Evolutionary conservation across 2,113 vertebrate species (phyloP), one percentile per base, ranked within the genome.

Genomic region (Centropus bengalensis): DNA sequence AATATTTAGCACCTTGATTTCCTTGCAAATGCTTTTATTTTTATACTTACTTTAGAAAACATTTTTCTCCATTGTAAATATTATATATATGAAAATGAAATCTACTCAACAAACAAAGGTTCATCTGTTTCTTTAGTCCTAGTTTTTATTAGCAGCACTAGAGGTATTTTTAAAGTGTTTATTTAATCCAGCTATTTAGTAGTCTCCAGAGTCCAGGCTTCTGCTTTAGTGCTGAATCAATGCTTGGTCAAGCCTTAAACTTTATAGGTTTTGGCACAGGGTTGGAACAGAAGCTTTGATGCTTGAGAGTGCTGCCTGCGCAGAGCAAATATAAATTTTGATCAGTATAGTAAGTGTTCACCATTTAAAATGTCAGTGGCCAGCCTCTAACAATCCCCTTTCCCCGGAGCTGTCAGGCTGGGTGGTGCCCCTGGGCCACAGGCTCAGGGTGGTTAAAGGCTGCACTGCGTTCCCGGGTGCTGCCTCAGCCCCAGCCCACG

Each of bases 231-330:
- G 94, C 93, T 97, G 96, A 94, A 91, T 96, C 92, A 95, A 96
- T 96, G 97, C 96, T 97, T 97, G 97, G 97, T 97, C 97, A 97
- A 97, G 96, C 97, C 91, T 98, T 98, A 94, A 97, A 96, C 95
- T 97, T 97, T 97, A 97, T 98, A 95, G 93, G 82, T 97, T 97
- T 96, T 98, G 97, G 98, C 97, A 96, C 82, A 14, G 63, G 38
- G 71, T 49, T 75, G 91, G 94, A 97, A 97, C 97, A 97, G 97
- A 97, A 97, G 97, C 70, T 82, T 96, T 97, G 94, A 94, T 84
- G 86, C 82, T 86, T 87, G 96, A 95, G 94, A 80, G 83, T 91
- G 94, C 96, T 97, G 96, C 97, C 91, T 94, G 82, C 96, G 44
- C 95, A 97, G 93, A 97, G 93, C 94, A 97, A 96, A 97, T 94